These are phyloP conservation scores for Drosophila heteroneura DNA, from an alignment of 2,888 invertebrate species.

Conservation along the genomic window DNA sequence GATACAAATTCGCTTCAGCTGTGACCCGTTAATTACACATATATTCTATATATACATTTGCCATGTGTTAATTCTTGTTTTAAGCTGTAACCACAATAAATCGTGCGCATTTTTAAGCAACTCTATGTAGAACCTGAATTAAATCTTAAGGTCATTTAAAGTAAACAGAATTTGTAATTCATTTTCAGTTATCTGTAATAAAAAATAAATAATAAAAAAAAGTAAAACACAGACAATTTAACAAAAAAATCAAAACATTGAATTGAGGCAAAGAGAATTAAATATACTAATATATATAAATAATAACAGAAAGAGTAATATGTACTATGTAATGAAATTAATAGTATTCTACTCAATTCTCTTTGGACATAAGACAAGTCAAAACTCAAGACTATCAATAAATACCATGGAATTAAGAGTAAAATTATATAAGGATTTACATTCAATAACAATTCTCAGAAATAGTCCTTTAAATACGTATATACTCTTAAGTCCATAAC, in stretches of 20 bases:
- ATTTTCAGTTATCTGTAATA: neutral
- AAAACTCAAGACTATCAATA: neutral
- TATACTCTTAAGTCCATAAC: neutral
- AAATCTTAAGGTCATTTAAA: neutral
- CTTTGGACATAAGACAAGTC: neutral
- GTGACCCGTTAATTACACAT: constrained; percentile 16
- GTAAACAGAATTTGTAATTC: neutral
- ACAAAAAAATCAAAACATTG: neutral
- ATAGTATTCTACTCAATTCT: neutral
- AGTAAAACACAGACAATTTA: neutral
- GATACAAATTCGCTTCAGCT: constrained; percentile 35
- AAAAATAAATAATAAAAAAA: neutral
- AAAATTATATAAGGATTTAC: neutral
- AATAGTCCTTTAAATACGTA: neutral
- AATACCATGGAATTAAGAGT: neutral
- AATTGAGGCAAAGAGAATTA: neutral
- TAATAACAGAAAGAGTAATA: neutral
- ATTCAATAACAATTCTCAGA: neutral
- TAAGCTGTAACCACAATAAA: constrained; percentile 1
- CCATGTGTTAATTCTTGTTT: neutral
- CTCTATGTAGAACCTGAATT: neutral
- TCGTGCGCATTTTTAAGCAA: neutral
- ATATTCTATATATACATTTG: constrained; percentile 1
- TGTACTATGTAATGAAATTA: neutral
- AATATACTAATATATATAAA: neutral